Evolutionary conservation across 2,113 vertebrate genomes (phyloP), one percentile per base, ranked within the genome.

Genomic region (Spermophilus dauricus): DNA sequence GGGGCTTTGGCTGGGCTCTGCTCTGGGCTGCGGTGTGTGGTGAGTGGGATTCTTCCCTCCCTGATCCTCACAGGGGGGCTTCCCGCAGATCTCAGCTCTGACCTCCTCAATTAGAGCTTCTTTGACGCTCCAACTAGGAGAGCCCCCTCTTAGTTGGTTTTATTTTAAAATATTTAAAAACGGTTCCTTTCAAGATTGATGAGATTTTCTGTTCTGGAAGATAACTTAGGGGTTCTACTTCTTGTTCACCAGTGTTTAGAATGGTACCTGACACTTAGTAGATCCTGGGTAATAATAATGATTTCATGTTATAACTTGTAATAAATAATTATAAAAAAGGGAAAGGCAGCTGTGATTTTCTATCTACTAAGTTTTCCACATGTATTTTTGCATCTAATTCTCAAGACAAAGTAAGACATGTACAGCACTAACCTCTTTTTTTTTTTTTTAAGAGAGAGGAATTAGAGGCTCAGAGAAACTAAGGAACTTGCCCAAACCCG

Each of bases 1-100:
- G 7, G 7, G 13, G 32, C 0, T 76, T 20, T 4, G 28, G 48
- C 0, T 1, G 86, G 39, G 16, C 39, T 72, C 72, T 89, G 73
- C 22, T 32, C 67, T 45, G 65, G 16, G 4, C 32, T 0, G 45
- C 45, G 7, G 42, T 8, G 53, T 45, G 42, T 0, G 0, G 5
- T 0, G 10, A 14, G 1, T 4, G 14, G 45, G 76, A 9, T 45
- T 13, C 76, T 48, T 76, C 22, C 32, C 45, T 45, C 24, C 58
- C 30, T 45, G 4, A 6, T 37, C n/a, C 73, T 73, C 30, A 8
- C 45, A 3, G 20, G 42, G 2, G 37, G 42, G 2, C 20, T 22
- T 65, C 30, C 1, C 39, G 17, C 45, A 53, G 67, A 13, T 72
- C 39, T 51, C n/a, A 26, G 10, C 1, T 32, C 12, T 24, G 22